Evolutionary conservation across 2,113 vertebrate genomes (phyloP).

Genomic region (Azemiops feae): DNA sequence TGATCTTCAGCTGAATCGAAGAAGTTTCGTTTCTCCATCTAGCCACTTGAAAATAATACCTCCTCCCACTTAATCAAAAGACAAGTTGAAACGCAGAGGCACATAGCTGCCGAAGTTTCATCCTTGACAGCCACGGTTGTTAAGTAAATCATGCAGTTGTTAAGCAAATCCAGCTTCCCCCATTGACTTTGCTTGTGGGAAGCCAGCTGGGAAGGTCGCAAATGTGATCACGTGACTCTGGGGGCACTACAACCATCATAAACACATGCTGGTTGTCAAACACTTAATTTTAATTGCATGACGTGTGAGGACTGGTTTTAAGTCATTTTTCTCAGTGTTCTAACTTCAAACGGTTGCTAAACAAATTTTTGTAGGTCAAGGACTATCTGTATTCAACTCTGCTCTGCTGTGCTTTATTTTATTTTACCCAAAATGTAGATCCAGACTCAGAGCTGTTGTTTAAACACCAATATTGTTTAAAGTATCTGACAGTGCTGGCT

Average conservation of each 20-base stretch:
- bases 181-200: not conserved
- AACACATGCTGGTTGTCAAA: not conserved
- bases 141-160: not conserved
- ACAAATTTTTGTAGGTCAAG: not conserved
- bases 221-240: not conserved
- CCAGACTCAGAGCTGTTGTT: not conserved
- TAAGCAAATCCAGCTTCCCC: not conserved
- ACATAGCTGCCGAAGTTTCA: too few relatives aligned
- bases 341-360: not conserved
- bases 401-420: not conserved
- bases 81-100: too few relatives aligned
- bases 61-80: too few relatives aligned
- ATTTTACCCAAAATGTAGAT: not conserved
- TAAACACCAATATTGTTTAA: not conserved
- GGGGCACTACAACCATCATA: not conserved
- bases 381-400: not conserved
- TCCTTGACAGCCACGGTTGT: not conserved
- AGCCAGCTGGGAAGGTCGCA: not conserved
- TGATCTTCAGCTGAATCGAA: too few relatives aligned
- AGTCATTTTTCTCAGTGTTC: too few relatives aligned
- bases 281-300: too few relatives aligned
- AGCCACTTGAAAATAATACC: too few relatives aligned
- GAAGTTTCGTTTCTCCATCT: too few relatives aligned
- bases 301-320: not conserved
- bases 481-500: not conserved